Evolutionary conservation across 2,888 invertebrate genomes (phyloP), one percentile per base, ranked within the genome.

Genomic region (Apamea sordens): DNA sequence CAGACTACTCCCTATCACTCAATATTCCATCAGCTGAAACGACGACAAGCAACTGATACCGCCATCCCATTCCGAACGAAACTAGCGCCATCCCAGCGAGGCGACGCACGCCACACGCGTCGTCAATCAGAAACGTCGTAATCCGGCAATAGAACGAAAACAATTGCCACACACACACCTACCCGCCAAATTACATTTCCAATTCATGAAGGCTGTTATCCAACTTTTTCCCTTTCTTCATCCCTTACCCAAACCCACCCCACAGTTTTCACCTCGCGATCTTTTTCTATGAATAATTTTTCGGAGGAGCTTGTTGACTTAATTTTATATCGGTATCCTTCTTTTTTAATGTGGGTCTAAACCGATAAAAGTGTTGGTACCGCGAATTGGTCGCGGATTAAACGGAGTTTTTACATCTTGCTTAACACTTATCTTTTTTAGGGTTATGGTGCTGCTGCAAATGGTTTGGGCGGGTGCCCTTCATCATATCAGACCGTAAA

Each of bases 211-310:
- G 94, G 93, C 94, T 94, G 94, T 95, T 95, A 95, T 89, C 88
- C 90, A 90, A 90, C 82, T 90, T 90, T 87, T 91, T 91, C 89
- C 93, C 91, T 89, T 90, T 90, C 89, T 88, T 90, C 85, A 85
- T 89, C 89, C 89, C 86, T 87, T 86, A 82, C 86, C 79, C 88
- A 64, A 67, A 77, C 82, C 80, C 85, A 84, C 86, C 86, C 88
- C 88, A 90, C 89, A 89, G 82, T 84, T 89, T 88, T 82, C 94
- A 93, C 94, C 94, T 94, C 89, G 92, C 93, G 89, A 94, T 94
- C 94, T 94, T 94, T 93, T 93, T 94, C 96, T 95, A 96, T 96
- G 96, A 96, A 96, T 96, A 96, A 94, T 95, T 95, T 95, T 95
- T 94, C 93, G 90, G 88, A 86, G 92, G 93, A 93, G 93, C 95